phyloP scores from a whole-genome alignment of 2,797 vertebrate genomes.

The Fringilla coelebs region DNA sequence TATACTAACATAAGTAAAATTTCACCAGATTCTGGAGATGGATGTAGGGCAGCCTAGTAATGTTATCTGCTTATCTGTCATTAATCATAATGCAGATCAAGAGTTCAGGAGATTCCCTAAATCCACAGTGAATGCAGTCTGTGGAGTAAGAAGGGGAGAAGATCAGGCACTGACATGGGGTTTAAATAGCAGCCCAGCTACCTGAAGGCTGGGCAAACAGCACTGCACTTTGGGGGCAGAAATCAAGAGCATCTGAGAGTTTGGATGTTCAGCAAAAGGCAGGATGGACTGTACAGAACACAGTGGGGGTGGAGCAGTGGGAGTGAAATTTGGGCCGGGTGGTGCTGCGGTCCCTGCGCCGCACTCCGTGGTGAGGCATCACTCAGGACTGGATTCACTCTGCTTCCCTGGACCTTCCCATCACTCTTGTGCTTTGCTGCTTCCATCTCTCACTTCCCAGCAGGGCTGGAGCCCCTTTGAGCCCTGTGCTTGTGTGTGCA shows the following conservation, averaged over 20 bases:
- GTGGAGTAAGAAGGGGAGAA: background rate
- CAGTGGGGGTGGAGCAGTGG: background rate
- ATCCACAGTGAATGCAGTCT: background rate
- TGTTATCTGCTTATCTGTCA: background rate
- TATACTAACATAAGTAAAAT: background rate
- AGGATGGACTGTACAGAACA: background rate
- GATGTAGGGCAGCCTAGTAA: background rate
- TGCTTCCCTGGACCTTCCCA: background rate
- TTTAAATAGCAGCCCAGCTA: background rate
- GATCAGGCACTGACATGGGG: background rate
- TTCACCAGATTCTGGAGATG: background rate
- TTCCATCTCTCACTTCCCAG: background rate
- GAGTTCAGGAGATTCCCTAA: background rate
- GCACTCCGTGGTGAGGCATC: accelerated
- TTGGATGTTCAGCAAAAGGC: background rate
- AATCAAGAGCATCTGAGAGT: background rate
- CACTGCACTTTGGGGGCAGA: background rate
- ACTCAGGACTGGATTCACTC: background rate
- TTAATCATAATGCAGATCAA: conserved; percentile 22
- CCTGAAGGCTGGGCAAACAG: background rate
- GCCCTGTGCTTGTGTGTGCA: background rate
- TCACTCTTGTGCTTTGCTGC: accelerated
- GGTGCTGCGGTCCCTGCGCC: background rate
- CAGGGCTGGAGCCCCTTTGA: background rate
- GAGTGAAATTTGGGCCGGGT: accelerated